Conservation (phyloP, 2,113 vertebrate species). For the Dinomys branickii region DNA sequence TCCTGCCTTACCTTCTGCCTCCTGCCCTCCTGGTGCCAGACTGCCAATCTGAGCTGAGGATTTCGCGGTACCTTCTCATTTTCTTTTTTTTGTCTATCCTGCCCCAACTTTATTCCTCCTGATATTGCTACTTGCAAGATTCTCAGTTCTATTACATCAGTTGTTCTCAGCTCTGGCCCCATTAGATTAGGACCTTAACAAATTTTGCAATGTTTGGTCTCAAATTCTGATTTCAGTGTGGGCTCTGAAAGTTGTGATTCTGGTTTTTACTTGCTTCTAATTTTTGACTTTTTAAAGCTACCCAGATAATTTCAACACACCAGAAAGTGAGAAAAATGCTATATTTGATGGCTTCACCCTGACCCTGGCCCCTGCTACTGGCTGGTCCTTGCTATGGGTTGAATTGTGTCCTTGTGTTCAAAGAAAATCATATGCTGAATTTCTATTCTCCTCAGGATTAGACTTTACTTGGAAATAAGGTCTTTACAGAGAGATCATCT, state of each 20-base stretch:
- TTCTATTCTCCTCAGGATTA: background rate
- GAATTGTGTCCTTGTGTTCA: background rate
- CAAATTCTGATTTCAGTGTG: background rate
- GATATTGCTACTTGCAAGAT: background rate
- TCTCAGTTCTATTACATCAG: background rate
- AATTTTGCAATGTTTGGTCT: background rate
- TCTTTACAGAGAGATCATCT: background rate
- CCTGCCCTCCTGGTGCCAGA: background rate
- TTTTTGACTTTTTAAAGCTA: background rate
- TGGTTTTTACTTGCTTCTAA: background rate
- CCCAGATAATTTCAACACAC: background rate
- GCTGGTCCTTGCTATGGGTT: background rate
- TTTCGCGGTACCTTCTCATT: background rate
- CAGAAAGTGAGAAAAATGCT: background rate
- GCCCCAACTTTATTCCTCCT: background rate
- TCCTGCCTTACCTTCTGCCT: background rate
- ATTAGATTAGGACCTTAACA: background rate
- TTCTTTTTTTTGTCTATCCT: background rate
- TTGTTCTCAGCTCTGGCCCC: background rate
- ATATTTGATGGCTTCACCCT: background rate
- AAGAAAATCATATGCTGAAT: background rate
- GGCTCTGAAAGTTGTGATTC: background rate
- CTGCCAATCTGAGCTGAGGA: background rate
- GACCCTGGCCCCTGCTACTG: background rate
- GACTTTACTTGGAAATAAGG: background rate